Evolutionary conservation across 2,888 invertebrate species (phyloP).

Genomic region (Minunthozetes semirufus): DNA sequence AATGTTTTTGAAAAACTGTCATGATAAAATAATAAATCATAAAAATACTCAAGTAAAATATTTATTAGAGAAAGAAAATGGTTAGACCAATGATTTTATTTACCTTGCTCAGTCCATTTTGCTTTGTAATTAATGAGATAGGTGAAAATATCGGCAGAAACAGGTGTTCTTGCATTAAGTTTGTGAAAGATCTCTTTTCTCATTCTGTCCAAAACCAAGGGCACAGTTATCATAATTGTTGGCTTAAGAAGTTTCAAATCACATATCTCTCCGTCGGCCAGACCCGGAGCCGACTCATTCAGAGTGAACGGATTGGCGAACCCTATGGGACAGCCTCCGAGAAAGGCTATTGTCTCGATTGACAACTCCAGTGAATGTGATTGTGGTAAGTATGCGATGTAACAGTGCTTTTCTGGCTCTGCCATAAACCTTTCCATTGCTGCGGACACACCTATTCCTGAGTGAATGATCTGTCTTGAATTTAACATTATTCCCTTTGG

Average conservation of each 20-base stretch:
- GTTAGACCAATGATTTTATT: no score
- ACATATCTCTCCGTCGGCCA: conserved; percentile 86
- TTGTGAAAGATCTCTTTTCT: conserved; percentile 94
- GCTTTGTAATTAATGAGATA: conserved; percentile 32
- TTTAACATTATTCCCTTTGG: conserved; percentile 47
- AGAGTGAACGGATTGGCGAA: conserved; percentile 53
- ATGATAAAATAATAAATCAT: no score
- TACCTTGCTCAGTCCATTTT: conserved; percentile 26
- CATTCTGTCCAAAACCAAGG: conserved; percentile 91
- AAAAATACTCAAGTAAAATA: no score
- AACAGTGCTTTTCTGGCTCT: conserved; percentile 16
- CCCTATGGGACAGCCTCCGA: conserved; percentile 47
- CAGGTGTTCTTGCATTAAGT: conserved; percentile 52
- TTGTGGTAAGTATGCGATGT: conserved; percentile 76
- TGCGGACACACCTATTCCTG: conserved; percentile 27
- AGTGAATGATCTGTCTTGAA: conserved; percentile 39
- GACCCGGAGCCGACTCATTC: conserved; percentile 70
- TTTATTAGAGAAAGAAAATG: no score
- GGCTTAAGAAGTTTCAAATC: conserved; percentile 85
- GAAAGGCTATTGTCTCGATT: conserved; percentile 55
- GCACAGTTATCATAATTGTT: conserved; percentile 91
- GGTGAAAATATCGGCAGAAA: conserved; percentile 19
- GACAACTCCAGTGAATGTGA: conserved; percentile 94
- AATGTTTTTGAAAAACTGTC: no score
- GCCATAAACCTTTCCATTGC: conserved; percentile 3